These are phyloP conservation scores for Cheiracanthium punctorium DNA, from an alignment of 2,888 invertebrate genomes.

Conservation along the genomic window DNA sequence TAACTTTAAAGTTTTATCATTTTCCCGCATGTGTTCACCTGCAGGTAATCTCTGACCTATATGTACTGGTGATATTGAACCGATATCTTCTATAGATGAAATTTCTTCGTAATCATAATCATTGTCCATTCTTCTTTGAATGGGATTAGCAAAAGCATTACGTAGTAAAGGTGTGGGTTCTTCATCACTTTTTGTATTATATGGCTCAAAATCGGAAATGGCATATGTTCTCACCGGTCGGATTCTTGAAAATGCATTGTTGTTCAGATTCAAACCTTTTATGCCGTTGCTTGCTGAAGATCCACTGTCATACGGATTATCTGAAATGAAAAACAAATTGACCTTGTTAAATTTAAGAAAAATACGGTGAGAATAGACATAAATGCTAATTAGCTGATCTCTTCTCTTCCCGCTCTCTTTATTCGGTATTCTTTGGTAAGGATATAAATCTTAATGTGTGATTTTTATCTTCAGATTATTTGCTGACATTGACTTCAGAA, in stretches of 20 bases:
- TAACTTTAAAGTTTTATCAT: conserved; percentile 51
- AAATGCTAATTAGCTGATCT: no score
- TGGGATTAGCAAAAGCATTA: conserved; percentile 21
- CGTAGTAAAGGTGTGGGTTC: conserved; percentile 20
- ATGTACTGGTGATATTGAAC: background rate
- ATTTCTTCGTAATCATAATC: background rate
- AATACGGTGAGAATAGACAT: no score
- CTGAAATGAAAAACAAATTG: conserved; percentile 21
- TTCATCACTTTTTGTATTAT: no score
- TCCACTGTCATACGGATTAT: background rate
- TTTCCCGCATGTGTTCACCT: conserved; percentile 12
- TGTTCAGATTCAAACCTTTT: conserved; percentile 39
- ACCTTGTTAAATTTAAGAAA: no score
- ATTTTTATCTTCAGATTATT: no score
- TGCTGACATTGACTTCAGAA: no score
- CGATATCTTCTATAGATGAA: background rate
- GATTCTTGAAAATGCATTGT: background rate
- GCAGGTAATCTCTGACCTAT: background rate
- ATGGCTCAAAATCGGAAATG: no score
- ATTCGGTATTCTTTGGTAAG: no score
- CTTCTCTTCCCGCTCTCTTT: no score
- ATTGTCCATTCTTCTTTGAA: conserved; percentile 31
- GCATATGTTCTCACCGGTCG: no score
- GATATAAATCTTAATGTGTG: no score
- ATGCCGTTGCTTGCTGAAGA: background rate